Evolutionary conservation across 2,797 vertebrate genomes (phyloP).

Genomic region (Anisognathus igniventris): DNA sequence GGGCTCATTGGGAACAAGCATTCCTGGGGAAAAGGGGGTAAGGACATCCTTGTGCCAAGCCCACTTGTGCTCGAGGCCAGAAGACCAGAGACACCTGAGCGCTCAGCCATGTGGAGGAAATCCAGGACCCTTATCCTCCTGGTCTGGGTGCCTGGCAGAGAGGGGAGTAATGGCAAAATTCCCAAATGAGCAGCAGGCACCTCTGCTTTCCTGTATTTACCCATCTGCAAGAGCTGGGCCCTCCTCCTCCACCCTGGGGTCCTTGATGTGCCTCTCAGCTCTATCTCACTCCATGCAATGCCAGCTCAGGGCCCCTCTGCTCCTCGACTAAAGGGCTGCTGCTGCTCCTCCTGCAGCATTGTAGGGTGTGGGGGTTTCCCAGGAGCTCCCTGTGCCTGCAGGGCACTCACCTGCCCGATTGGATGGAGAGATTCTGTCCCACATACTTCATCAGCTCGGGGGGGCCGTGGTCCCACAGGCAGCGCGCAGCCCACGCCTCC

Average conservation of each 20-base stretch:
- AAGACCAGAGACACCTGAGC: neutral
- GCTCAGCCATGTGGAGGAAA: fast-evolving
- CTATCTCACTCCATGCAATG: neutral
- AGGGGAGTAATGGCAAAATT: neutral
- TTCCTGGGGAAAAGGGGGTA: neutral
- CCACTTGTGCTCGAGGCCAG: neutral
- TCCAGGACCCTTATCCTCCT: neutral
- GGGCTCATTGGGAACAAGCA: neutral
- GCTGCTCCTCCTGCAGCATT: neutral
- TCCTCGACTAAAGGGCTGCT: neutral
- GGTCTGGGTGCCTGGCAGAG: neutral
- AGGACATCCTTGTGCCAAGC: neutral
- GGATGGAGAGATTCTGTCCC: constrained; percentile 89
- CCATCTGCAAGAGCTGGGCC: neutral
- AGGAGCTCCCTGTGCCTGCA: neutral
- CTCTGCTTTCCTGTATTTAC: neutral
- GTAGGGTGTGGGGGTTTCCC: fast-evolving
- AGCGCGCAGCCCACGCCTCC: constrained; percentile 83
- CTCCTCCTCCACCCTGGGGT: fast-evolving
- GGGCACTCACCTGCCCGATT: constrained; percentile 81
- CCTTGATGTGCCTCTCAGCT: neutral
- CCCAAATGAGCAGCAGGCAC: neutral
- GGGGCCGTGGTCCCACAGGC: constrained; percentile 87
- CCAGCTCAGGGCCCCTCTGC: neutral
- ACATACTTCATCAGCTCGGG: constrained; percentile 79